Conservation (phyloP, 2,113 vertebrate genomes). For the Hassar affinis region DNA sequence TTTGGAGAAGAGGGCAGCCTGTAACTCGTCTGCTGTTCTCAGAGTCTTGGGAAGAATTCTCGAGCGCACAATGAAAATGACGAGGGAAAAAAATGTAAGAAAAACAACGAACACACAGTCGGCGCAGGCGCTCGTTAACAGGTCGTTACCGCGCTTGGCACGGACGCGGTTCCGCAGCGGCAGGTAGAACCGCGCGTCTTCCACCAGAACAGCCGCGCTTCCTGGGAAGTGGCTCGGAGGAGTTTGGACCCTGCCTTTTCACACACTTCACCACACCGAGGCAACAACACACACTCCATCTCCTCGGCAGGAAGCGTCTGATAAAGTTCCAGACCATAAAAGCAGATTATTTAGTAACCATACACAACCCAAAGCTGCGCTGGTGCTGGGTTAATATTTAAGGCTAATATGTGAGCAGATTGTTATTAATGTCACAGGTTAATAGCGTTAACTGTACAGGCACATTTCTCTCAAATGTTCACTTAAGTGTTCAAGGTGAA, state of each 20-base stretch:
- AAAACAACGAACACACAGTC: neutral
- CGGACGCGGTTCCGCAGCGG: neutral
- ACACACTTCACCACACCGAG: constrained; percentile 1
- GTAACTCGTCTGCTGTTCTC: constrained; percentile 27
- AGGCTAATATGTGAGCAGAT: neutral
- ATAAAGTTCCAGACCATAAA: constrained; percentile 11
- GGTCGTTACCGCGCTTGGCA: neutral
- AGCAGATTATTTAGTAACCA: constrained; percentile 5
- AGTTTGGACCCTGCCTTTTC: constrained; percentile 38
- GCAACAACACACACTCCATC: neutral
- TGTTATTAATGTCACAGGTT: neutral
- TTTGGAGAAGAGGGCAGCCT: constrained; percentile 51
- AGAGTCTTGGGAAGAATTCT: constrained; percentile 31
- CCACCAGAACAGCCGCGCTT: neutral
- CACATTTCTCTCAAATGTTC: neutral
- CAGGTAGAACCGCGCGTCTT: constrained; percentile 2
- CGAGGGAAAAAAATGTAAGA: neutral
- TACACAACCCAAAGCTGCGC: neutral
- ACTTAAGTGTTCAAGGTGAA: neutral
- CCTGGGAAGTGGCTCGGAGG: constrained; percentile 32
- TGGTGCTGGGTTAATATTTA: neutral
- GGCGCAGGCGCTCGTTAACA: constrained; percentile 15
- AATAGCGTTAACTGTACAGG: neutral
- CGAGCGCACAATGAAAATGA: neutral
- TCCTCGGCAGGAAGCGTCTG: neutral